A percentile compares a stretch with the other conserved stretches of the same genome.
Evolutionary conservation across 2,797 vertebrate species (phyloP).

Genomic region (Notoglanidium macrostoma): DNA sequence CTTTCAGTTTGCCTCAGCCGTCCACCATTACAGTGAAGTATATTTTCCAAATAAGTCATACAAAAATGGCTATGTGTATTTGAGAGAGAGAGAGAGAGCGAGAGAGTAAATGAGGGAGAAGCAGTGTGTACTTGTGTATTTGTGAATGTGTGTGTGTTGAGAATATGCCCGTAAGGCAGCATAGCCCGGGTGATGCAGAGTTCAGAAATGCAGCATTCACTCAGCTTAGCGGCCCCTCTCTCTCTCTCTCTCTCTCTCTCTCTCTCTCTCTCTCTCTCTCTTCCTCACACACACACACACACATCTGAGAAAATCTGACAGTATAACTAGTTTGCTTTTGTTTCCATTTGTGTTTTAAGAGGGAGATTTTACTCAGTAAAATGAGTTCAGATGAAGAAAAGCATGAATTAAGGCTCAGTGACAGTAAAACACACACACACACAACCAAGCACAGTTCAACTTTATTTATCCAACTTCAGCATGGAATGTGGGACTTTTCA

Average conservation of each 20-base stretch:
- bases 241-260: neutral
- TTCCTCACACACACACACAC: slow-evolving; percentile 14
- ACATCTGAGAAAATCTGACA: slow-evolving; percentile 5
- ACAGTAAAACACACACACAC: neutral
- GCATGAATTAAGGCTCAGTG: neutral
- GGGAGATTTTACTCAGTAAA: neutral
- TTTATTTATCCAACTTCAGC: slow-evolving; percentile 66
- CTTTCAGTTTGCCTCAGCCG: slow-evolving; percentile 39
- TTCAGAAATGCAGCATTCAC: slow-evolving; percentile 64
- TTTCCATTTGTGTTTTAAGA: neutral
- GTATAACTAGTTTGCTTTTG: slow-evolving; percentile 1
- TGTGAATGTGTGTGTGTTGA: slow-evolving; percentile 18
- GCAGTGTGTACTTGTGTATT: slow-evolving; percentile 8
- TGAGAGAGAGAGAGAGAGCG: neutral
- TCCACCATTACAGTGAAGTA: slow-evolving; percentile 22
- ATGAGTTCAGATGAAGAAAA: slow-evolving; percentile 7
- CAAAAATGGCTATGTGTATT: slow-evolving; percentile 11
- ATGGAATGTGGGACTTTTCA: slow-evolving; percentile 68
- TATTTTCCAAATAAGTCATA: slow-evolving; percentile 13
- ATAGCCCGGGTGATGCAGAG: slow-evolving; percentile 70
- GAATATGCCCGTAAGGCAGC: slow-evolving; percentile 66
- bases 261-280: neutral
- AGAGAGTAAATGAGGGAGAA: slow-evolving; percentile 41
- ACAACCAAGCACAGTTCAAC: slow-evolving; percentile 54
- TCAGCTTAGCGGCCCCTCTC: slow-evolving; percentile 22